Evolutionary conservation across 2,888 invertebrate genomes (phyloP).

Genomic region (Dioctria rufipes): DNA sequence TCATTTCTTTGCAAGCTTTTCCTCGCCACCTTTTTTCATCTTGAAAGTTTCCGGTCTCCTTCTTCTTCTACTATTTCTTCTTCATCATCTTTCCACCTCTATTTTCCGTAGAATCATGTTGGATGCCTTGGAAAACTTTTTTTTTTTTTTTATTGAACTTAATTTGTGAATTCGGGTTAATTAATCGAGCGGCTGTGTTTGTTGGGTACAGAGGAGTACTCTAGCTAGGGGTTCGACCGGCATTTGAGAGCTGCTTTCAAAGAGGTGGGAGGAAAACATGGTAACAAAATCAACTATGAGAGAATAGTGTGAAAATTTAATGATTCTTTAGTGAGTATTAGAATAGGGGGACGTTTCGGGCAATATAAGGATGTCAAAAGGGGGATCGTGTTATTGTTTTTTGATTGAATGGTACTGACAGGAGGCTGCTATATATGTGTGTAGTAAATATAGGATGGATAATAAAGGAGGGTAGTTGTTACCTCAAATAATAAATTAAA

Average conservation of each 20-base stretch:
- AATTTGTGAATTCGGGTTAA: conserved; percentile 39
- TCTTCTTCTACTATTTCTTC: background rate
- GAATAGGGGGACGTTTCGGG: too few species aligned
- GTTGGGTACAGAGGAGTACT: background rate
- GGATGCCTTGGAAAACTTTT: background rate
- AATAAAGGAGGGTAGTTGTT: too few species aligned
- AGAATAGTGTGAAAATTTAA: background rate
- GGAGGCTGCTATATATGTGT: too few species aligned
- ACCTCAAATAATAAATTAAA: too few species aligned
- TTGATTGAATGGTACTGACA: too few species aligned
- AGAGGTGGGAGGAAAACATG: background rate
- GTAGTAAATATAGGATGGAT: too few species aligned
- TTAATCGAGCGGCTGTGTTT: conserved; percentile 13
- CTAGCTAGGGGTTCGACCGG: background rate
- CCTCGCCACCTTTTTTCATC: conserved; percentile 9
- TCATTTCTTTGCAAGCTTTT: conserved; percentile 6
- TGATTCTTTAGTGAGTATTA: too few species aligned
- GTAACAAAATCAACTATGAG: background rate
- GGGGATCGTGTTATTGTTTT: too few species aligned
- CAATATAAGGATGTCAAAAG: too few species aligned
- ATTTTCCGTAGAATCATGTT: background rate
- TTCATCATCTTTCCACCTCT: background rate
- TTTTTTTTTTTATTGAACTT: conserved; percentile 26
- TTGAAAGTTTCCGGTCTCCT: conserved; percentile 12
- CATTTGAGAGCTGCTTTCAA: background rate